Percentiles rank a stretch among this genome's conserved stretches.
Conservation (phyloP, 2,113 vertebrate species). For the Alligator sinensis region DNA sequence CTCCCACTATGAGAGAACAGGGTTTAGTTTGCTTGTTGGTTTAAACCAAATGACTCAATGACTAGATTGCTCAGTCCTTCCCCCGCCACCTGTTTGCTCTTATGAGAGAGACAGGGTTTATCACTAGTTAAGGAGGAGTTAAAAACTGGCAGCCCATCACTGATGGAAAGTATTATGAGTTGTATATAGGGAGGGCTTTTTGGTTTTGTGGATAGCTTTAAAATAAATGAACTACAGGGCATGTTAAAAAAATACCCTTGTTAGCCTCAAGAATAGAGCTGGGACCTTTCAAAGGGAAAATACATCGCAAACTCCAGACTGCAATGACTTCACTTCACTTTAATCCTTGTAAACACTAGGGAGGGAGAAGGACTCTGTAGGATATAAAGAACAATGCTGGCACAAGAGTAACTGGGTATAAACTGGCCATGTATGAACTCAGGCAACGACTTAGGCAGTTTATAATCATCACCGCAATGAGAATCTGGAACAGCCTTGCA, state of each 20-base stretch:
- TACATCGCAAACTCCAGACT: not conserved
- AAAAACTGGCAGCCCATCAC: rapidly evolving
- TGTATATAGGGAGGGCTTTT: not conserved
- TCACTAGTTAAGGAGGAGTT: not conserved
- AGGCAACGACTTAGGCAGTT: too few species aligned
- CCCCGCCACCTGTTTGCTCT: not conserved
- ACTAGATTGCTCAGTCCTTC: not conserved
- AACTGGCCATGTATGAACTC: too few species aligned
- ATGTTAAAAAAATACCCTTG: not conserved
- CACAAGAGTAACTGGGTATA: too few species aligned
- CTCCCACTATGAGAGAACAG: not conserved
- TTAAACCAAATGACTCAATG: not conserved
- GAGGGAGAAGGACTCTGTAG: too few species aligned
- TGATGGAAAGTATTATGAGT: not conserved
- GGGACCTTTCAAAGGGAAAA: not conserved
- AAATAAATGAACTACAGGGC: not conserved
- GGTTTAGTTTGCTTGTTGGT: not conserved
- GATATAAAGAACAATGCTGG: too few species aligned
- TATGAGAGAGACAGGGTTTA: rapidly evolving
- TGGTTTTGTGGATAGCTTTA: not conserved
- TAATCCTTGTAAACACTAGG: too few species aligned
- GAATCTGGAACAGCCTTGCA: too few species aligned
- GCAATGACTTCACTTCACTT: too few species aligned
- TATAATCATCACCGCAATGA: too few species aligned
- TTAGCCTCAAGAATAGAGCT: not conserved